phyloP scores from a whole-genome alignment of 2,888 invertebrate genomes.

The Sarcophaga subvicina region DNA sequence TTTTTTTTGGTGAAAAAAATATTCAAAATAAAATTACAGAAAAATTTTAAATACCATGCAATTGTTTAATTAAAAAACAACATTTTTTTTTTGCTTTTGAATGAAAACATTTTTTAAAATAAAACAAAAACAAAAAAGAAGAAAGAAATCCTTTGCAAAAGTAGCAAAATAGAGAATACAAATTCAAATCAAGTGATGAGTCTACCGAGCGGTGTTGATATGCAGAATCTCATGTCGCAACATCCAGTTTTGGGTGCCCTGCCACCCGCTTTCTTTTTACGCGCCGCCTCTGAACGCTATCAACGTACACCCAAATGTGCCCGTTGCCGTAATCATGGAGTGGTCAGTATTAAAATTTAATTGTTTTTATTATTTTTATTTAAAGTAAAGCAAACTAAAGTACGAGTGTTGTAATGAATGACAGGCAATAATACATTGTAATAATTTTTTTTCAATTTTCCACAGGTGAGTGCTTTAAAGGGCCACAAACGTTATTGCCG shows the following conservation, averaged over 20 bases:
- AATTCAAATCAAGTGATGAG: slow-evolving; percentile 84
- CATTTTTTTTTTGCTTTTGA: slow-evolving; percentile 9
- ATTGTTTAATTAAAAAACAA: slow-evolving; percentile 46
- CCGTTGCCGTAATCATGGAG: slow-evolving; percentile 98
- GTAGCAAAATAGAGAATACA: no score
- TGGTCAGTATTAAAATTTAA: slow-evolving; percentile 87
- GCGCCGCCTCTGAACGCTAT: slow-evolving; percentile 95
- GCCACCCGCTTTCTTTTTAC: slow-evolving; percentile 93
- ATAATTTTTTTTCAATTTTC: slow-evolving; percentile 11
- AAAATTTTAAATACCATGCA: neutral
- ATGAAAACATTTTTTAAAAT: neutral
- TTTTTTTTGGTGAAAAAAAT: neutral
- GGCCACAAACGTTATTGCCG: slow-evolving; percentile 98
- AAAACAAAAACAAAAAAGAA: neutral
- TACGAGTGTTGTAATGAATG: neutral
- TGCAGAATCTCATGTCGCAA: slow-evolving; percentile 93
- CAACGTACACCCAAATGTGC: slow-evolving; percentile 99
- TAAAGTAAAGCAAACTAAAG: neutral
- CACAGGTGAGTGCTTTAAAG: slow-evolving; percentile 84
- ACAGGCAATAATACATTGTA: neutral
- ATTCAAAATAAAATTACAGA: neutral
- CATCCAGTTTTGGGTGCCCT: slow-evolving; percentile 91
- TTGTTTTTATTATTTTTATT: slow-evolving; percentile 67
- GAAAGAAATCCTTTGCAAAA: neutral
- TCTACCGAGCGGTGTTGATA: slow-evolving; percentile 92